A percentile compares a stretch with the other conserved stretches of the same genome.
Conservation (phyloP, 2,113 vertebrate genomes). For the Halichoeres trimaculatus region DNA sequence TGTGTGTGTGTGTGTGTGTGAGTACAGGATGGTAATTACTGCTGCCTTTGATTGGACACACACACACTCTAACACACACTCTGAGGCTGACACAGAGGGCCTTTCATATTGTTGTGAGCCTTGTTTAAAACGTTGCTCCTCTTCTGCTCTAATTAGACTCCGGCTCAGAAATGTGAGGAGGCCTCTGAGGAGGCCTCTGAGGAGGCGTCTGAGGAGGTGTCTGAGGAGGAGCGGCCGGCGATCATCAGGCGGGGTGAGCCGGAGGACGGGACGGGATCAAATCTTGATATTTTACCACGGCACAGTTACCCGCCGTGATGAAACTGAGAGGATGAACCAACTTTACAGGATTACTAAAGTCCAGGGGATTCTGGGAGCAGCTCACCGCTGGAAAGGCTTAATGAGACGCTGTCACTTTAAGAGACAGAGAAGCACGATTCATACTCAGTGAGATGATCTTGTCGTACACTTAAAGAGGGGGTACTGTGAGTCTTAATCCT, state of each 20-base stretch:
- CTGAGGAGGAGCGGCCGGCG: slow-evolving; percentile 11
- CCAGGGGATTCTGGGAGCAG: neutral
- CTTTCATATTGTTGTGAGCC: slow-evolving; percentile 13
- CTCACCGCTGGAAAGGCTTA: too few species aligned
- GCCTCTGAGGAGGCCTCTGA: too few species aligned
- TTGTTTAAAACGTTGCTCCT: slow-evolving; percentile 41
- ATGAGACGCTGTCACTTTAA: too few species aligned
- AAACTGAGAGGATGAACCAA: neutral
- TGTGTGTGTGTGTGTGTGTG: slow-evolving; percentile 8
- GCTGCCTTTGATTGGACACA: slow-evolving; percentile 4
- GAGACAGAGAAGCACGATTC: too few species aligned
- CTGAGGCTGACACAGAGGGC: neutral
- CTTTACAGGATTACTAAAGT: neutral
- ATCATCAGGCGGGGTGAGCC: slow-evolving; percentile 4
- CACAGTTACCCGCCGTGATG: neutral
- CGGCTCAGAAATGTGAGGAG: slow-evolving; percentile 27
- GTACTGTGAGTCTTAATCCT: too few species aligned
- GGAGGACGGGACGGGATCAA: neutral
- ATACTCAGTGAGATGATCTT: too few species aligned
- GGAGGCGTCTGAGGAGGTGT: too few species aligned
- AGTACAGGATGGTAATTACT: slow-evolving; percentile 19
- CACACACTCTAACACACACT: neutral
- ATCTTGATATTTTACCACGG: neutral
- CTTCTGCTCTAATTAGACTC: slow-evolving; percentile 31
- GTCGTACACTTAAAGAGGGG: too few species aligned